Conservation (phyloP, 2,888 invertebrate species). For the Lamellibrachia satsuma region DNA sequence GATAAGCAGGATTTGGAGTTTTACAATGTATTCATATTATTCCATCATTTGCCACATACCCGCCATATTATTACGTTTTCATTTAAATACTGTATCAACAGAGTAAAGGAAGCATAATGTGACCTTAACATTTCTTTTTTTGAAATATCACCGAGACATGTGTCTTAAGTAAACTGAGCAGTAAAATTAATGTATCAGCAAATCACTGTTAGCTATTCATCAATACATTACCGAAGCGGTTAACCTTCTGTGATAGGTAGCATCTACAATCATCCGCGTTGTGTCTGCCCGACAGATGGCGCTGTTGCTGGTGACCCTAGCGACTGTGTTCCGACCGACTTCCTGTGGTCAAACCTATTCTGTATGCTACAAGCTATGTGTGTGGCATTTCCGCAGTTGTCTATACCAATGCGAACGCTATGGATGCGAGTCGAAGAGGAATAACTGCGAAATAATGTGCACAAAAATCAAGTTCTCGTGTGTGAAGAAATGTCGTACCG, state of each 20-base stretch:
- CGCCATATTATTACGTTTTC: too few relatives aligned
- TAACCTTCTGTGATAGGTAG: not conserved
- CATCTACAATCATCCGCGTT: not conserved
- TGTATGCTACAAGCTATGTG: not conserved
- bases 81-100: too few relatives aligned
- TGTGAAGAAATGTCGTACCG: not conserved
- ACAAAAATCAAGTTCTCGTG: not conserved
- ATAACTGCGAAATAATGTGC: not conserved
- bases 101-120: too few relatives aligned
- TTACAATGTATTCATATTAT: not conserved
- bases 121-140: too few relatives aligned
- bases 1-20: not conserved
- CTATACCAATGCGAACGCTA: not conserved
- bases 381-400: not conserved
- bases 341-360: not conserved
- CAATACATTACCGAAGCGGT: too few relatives aligned
- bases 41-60: not conserved
- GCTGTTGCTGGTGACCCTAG: not conserved
- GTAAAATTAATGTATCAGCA: too few relatives aligned
- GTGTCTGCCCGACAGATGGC: not conserved
- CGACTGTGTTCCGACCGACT: not conserved
- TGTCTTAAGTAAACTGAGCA: too few relatives aligned
- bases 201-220: too few relatives aligned
- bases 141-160: too few relatives aligned
- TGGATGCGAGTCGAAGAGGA: not conserved